A percentile compares a stretch with the other conserved stretches of the same genome.
Evolutionary conservation across 2,888 invertebrate species (phyloP).

Genomic region (Bombylius discolor): DNA sequence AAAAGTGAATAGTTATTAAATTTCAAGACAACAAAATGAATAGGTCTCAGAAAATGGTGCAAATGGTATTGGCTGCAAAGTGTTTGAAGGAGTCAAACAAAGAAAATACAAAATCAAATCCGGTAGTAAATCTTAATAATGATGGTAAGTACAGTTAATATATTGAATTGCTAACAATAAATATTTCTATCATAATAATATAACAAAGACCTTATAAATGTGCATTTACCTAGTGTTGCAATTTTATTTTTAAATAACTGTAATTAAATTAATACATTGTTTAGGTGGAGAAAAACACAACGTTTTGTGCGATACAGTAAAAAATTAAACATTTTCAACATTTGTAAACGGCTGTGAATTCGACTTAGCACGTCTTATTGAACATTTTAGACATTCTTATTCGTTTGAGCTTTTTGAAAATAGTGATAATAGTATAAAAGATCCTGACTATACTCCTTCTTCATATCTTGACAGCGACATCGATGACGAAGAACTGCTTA

Average conservation of each 20-base stretch:
- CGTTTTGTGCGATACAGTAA: neutral
- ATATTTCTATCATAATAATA: neutral
- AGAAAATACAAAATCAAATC: neutral
- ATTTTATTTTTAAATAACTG: no score
- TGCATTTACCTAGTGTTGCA: no score
- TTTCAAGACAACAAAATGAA: neutral
- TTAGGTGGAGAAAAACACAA: neutral
- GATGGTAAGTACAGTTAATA: neutral
- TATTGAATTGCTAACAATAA: neutral
- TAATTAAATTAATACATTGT: neutral
- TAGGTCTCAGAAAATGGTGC: neutral
- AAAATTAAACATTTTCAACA: neutral
- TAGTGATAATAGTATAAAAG: neutral
- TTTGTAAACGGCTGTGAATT: neutral
- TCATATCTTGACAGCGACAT: neutral
- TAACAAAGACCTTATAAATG: no score
- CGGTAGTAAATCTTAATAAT: neutral
- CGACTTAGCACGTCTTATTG: neutral
- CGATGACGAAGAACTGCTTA: neutral
- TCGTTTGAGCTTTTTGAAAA: neutral
- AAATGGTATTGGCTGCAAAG: neutral
- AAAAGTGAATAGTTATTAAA: neutral
- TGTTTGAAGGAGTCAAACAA: neutral
- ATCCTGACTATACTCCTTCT: neutral
- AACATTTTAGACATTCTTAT: neutral